These are phyloP conservation scores for Tragelaphus strepsiceros DNA, from an alignment of 2,113 vertebrate species.

Conservation along the genomic window DNA sequence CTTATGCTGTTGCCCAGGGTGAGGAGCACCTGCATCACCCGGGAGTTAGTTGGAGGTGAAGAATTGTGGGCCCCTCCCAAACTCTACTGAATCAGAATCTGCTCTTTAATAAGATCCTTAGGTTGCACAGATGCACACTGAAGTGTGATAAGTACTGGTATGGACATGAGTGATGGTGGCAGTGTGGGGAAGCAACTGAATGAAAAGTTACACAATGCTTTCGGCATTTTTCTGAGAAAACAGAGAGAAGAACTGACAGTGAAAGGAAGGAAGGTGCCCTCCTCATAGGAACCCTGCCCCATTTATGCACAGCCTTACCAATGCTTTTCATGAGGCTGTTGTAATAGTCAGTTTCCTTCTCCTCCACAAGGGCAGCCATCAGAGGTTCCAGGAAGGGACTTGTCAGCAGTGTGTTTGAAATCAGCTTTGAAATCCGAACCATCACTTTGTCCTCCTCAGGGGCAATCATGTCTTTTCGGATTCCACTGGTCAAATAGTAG, in stretches of 20 bases:
- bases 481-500: slow-evolving; percentile 85
- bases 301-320: slow-evolving; percentile 76
- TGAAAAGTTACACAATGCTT: background rate
- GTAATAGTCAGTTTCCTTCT: slow-evolving; percentile 83
- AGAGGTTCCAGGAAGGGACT: slow-evolving; percentile 70
- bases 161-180: background rate
- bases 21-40: background rate
- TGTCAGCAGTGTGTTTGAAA: slow-evolving; percentile 75
- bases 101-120: background rate
- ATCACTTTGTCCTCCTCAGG: slow-evolving; percentile 81
- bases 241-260: background rate
- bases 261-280: background rate
- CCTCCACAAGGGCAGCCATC: slow-evolving; percentile 75
- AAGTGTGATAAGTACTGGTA: background rate
- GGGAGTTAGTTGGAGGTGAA: background rate
- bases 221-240: background rate
- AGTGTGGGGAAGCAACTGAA: background rate
- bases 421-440: slow-evolving; percentile 77
- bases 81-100: background rate
- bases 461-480: slow-evolving; percentile 84
- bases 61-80: background rate
- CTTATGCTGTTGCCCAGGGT: background rate
- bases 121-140: background rate
- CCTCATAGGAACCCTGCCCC: background rate
- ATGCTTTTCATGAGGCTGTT: slow-evolving; percentile 85